phyloP scores from a whole-genome alignment of 2,888 invertebrate species.

The Aphodius sticticus region DNA sequence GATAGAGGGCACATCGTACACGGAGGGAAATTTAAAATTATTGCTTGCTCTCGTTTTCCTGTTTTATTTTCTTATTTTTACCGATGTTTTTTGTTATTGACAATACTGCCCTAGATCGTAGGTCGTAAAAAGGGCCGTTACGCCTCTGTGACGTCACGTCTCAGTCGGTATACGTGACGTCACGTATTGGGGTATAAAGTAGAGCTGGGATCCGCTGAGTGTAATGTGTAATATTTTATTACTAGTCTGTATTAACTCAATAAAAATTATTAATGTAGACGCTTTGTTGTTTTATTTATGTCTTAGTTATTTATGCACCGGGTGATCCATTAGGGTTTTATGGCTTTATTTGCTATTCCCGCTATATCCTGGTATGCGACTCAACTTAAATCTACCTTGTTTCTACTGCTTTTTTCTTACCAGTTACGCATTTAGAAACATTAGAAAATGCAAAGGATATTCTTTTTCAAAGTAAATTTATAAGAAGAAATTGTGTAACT shows the following conservation, averaged over 20 bases:
- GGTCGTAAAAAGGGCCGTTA: not conserved
- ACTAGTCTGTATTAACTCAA: constrained; percentile 38
- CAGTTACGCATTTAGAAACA: too few species aligned
- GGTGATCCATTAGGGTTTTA: too few species aligned
- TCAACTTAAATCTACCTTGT: too few species aligned
- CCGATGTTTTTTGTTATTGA: not conserved
- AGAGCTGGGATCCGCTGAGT: not conserved
- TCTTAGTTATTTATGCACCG: not conserved
- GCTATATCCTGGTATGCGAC: too few species aligned
- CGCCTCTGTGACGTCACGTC: not conserved
- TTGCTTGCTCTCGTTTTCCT: not conserved
- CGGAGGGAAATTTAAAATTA: not conserved
- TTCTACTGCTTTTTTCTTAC: too few species aligned
- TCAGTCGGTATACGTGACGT: not conserved
- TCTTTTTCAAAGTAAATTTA: too few species aligned
- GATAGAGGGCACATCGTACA: not conserved
- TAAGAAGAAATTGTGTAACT: too few species aligned
- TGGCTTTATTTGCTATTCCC: too few species aligned
- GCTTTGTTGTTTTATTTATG: not conserved
- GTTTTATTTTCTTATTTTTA: not conserved
- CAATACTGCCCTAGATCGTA: not conserved
- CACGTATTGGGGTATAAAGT: not conserved
- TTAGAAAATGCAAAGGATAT: too few species aligned
- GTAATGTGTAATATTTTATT: constrained; percentile 33
- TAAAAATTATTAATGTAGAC: constrained; percentile 29